A percentile compares a stretch with the other conserved stretches of the same genome.
These are phyloP conservation scores for Oplegnathus fasciatus DNA, from an alignment of 2,113 vertebrate genomes.

Conservation along the genomic window DNA sequence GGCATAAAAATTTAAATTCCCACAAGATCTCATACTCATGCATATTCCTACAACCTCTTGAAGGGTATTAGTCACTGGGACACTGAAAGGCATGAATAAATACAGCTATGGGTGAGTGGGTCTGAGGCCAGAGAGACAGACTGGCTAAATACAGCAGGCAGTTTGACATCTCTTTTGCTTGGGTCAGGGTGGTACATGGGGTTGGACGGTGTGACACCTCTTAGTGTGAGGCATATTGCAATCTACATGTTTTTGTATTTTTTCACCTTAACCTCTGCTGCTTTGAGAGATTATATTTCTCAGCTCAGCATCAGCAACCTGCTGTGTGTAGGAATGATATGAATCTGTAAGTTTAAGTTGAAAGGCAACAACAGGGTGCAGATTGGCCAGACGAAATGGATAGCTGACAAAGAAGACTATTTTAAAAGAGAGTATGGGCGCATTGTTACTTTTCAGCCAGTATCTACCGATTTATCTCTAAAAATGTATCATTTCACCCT, in stretches of 20 bases:
- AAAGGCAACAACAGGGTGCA: background rate
- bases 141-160: conserved; percentile 53
- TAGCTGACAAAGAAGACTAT: conserved; percentile 8
- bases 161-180: conserved; percentile 61
- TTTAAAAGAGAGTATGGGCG: background rate
- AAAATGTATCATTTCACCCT: conserved; percentile 39
- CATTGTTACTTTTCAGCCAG: background rate
- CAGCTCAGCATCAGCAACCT: background rate
- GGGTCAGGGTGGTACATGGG: background rate
- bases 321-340: conserved; percentile 19
- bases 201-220: background rate
- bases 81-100: conserved; percentile 63
- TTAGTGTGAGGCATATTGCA: background rate
- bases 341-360: conserved; percentile 3
- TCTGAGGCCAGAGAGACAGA: conserved; percentile 47
- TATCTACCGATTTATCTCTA: conserved; percentile 13
- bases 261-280: conserved; percentile 37
- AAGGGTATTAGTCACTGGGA: conserved; percentile 52
- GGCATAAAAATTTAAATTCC: conserved; percentile 33
- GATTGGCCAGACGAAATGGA: background rate
- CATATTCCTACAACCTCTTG: conserved; percentile 51
- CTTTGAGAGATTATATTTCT: conserved; percentile 24
- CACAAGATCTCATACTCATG: conserved; percentile 33
- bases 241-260: conserved; percentile 23
- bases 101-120: conserved; percentile 53